A percentile compares a stretch with the other conserved stretches of the same genome.
phyloP scores from a whole-genome alignment of 2,888 invertebrate species.

The Coenonympha arcania region DNA sequence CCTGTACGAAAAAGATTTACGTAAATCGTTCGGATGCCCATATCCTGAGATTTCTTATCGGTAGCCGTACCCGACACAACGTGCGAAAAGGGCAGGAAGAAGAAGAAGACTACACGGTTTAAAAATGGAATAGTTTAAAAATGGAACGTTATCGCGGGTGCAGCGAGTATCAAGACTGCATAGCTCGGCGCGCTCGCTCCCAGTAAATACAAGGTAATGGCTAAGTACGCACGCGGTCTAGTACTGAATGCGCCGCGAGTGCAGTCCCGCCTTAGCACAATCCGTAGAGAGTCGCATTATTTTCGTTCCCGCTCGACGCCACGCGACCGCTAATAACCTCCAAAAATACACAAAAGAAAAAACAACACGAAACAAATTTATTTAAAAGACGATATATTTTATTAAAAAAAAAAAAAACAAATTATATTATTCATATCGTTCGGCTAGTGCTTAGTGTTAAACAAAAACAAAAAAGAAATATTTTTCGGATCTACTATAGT shows the following conservation, averaged over 20 bases:
- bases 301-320: slow-evolving; percentile 55
- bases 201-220: slow-evolving; percentile 75
- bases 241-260: slow-evolving; percentile 72
- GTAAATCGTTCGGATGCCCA: no score
- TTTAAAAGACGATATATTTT: slow-evolving; percentile 55
- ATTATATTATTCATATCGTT: slow-evolving; percentile 61
- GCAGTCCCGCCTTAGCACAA: slow-evolving; percentile 75
- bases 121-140: slow-evolving; percentile 18
- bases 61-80: no score
- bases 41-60: no score
- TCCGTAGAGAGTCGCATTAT: slow-evolving; percentile 69
- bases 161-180: slow-evolving; percentile 53
- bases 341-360: slow-evolving; percentile 35
- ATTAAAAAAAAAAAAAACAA: slow-evolving; percentile 36
- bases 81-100: no score
- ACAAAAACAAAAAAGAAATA: slow-evolving; percentile 41
- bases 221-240: slow-evolving; percentile 74
- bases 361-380: slow-evolving; percentile 48
- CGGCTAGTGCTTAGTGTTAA: slow-evolving; percentile 49
- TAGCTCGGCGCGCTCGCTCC: slow-evolving; percentile 45
- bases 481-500: slow-evolving; percentile 43
- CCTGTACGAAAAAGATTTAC: no score
- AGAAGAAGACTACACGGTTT: no score
- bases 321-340: slow-evolving; percentile 68
- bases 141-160: slow-evolving; percentile 23